These are phyloP conservation scores for Notothenia rossii DNA, from an alignment of 2,113 vertebrate genomes.

Conservation along the genomic window DNA sequence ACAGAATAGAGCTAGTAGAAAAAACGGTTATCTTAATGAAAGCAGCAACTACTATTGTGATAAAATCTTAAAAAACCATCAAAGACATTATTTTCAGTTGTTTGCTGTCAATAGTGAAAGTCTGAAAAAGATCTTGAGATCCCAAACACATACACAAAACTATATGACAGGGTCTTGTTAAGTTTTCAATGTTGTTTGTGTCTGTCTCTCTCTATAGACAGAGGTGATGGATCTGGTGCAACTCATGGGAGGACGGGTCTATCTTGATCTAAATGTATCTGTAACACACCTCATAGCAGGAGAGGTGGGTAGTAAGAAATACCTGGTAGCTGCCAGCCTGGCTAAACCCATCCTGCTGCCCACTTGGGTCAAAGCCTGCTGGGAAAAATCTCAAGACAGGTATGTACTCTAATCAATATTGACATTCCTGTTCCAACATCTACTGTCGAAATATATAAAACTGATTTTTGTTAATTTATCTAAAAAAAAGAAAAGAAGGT, in stretches of 20 bases:
- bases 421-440: neutral
- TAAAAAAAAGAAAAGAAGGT: neutral
- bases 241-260: constrained; percentile 95
- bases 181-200: neutral
- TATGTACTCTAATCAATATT: constrained; percentile 58
- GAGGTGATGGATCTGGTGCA: constrained; percentile 93
- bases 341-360: constrained; percentile 94
- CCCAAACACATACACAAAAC: neutral
- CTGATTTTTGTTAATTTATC: neutral
- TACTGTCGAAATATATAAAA: neutral
- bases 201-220: constrained; percentile 79
- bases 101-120: neutral
- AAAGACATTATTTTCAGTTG: neutral
- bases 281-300: constrained; percentile 97
- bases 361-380: constrained; percentile 92
- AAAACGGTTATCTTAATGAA: neutral
- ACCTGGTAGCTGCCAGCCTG: constrained; percentile 94
- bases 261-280: constrained; percentile 91
- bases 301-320: constrained; percentile 99
- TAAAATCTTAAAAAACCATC: neutral
- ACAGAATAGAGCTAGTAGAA: neutral
- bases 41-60: neutral
- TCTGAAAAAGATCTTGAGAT: neutral
- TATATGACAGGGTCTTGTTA: neutral
- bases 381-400: constrained; percentile 94